A percentile compares a stretch with the other conserved stretches of the same genome.
Evolutionary conservation across 2,797 vertebrate species (phyloP).

Genomic region (Pristis pectinata): DNA sequence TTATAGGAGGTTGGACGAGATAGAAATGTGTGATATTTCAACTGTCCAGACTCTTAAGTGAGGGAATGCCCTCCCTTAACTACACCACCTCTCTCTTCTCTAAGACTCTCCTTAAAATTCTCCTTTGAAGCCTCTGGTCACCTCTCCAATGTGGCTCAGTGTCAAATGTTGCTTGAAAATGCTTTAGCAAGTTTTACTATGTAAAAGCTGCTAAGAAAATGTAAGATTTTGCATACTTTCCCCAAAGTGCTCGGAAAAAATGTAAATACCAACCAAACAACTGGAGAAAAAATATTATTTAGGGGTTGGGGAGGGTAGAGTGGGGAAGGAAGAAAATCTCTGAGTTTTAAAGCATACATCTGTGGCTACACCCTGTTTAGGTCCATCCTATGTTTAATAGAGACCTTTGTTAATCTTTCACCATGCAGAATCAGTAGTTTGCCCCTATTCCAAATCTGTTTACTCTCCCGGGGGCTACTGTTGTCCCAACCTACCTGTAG

Average conservation of each 20-base stretch:
- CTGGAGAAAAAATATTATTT: neutral
- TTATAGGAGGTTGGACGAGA: neutral
- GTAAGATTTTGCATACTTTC: neutral
- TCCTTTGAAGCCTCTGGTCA: neutral
- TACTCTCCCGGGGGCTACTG: neutral
- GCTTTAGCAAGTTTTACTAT: neutral
- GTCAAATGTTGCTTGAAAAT: neutral
- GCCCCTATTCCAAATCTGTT: neutral
- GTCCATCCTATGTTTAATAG: neutral
- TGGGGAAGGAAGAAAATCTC: too few species aligned
- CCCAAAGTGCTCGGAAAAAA: neutral
- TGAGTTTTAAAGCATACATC: neutral
- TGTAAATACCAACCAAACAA: neutral
- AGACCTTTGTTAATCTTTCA: slow-evolving; percentile 1
- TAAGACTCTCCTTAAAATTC: neutral
- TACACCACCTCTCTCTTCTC: neutral
- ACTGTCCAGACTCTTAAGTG: too few species aligned
- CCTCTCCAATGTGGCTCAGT: neutral
- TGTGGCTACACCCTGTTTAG: neutral
- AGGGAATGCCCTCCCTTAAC: neutral
- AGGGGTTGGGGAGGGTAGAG: neutral
- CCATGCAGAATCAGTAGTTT: neutral
- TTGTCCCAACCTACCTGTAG: slow-evolving; percentile 10
- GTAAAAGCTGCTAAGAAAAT: neutral
- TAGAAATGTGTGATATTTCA: neutral